Evolutionary conservation across 2,888 invertebrate species (phyloP).

Genomic region (Psylliodes chrysocephalus): DNA sequence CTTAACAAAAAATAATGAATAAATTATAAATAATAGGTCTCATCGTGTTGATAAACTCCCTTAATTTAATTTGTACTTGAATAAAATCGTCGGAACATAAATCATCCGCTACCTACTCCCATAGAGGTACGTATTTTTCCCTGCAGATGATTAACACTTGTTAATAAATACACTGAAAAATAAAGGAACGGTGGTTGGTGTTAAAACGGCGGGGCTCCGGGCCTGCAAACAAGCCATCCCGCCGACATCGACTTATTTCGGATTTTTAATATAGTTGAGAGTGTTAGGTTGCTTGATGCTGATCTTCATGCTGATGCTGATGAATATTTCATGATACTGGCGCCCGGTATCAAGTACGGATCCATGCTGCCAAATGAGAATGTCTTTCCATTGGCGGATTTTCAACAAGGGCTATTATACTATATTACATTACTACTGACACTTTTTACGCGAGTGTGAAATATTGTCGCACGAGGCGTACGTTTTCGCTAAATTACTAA

Average conservation of each 20-base stretch:
- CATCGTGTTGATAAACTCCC: too few relatives aligned
- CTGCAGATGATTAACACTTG: constrained; percentile 1
- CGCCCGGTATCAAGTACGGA: constrained; percentile 61
- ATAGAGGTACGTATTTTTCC: too few relatives aligned
- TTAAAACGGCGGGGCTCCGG: constrained; percentile 44
- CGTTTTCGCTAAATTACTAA: too few relatives aligned
- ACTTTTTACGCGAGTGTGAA: too few relatives aligned
- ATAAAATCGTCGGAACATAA: too few relatives aligned
- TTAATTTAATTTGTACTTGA: too few relatives aligned
- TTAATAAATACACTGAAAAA: neutral
- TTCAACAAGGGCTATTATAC: neutral
- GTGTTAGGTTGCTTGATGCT: constrained; percentile 60
- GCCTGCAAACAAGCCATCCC: constrained; percentile 52
- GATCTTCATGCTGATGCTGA: too few relatives aligned
- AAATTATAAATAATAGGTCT: too few relatives aligned
- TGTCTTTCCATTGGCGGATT: constrained; percentile 23
- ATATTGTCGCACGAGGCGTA: too few relatives aligned
- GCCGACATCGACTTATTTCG: constrained; percentile 61
- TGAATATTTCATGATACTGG: constrained; percentile 66
- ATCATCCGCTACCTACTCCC: too few relatives aligned
- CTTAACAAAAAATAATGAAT: too few relatives aligned
- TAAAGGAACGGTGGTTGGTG: constrained; percentile 7
- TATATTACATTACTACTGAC: too few relatives aligned
- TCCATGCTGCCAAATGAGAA: constrained; percentile 59
- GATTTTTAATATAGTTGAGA: constrained; percentile 65